Conservation (phyloP, 2,888 invertebrate species). For the Mellilla xanthometata region DNA sequence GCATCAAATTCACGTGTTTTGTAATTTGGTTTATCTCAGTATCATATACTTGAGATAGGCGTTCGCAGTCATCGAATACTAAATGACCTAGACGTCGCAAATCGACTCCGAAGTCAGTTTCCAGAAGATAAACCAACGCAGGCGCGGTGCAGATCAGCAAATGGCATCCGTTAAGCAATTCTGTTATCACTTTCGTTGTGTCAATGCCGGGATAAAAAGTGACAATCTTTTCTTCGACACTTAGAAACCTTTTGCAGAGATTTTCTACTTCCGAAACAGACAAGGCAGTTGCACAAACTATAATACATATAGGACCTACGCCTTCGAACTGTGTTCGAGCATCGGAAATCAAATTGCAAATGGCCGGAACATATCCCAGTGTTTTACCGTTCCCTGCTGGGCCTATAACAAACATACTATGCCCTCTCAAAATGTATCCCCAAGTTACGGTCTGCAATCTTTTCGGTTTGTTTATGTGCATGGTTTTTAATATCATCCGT, state of each 20-base stretch:
- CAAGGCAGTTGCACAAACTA: constrained; percentile 85
- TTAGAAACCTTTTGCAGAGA: constrained; percentile 64
- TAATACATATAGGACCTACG: constrained; percentile 84
- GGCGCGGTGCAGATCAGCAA: constrained; percentile 87
- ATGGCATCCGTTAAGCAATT: constrained; percentile 86
- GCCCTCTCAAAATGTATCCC: constrained; percentile 85
- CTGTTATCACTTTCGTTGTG: constrained; percentile 54
- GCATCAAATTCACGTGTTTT: constrained; percentile 64
- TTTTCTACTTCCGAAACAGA: constrained; percentile 75
- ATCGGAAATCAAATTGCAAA: constrained; percentile 83
- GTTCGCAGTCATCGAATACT: constrained; percentile 88
- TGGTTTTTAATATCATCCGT: constrained; percentile 49
- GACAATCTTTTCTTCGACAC: constrained; percentile 52
- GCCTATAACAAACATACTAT: constrained; percentile 85
- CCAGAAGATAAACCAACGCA: constrained; percentile 73
- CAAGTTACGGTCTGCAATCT: constrained; percentile 87
- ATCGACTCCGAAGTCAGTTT: constrained; percentile 71
- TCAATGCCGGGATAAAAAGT: constrained; percentile 71
- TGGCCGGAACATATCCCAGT: constrained; percentile 85
- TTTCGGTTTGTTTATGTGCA: constrained; percentile 63
- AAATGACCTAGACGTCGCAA: constrained; percentile 85
- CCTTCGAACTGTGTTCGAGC: constrained; percentile 51
- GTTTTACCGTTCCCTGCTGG: constrained; percentile 86
- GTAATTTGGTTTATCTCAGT: constrained; percentile 69
- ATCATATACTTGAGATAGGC: constrained; percentile 80